phyloP scores from a whole-genome alignment of 2,113 vertebrate genomes.

The Furnarius figulus region DNA sequence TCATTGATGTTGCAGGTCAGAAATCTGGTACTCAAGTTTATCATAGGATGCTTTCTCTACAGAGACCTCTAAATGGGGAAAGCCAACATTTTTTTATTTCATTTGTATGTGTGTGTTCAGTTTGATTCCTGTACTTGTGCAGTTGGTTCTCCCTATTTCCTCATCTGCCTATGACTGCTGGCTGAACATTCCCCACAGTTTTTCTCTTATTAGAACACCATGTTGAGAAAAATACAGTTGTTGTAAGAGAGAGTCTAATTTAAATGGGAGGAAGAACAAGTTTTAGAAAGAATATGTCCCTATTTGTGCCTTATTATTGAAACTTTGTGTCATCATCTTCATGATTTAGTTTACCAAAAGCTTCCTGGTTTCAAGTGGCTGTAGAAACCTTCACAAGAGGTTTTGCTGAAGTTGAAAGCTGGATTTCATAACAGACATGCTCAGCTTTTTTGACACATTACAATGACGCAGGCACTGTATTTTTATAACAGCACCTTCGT shows the following conservation, averaged over 20 bases:
- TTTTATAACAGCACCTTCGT: conserved; percentile 86
- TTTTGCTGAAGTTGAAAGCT: not conserved
- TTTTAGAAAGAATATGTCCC: not conserved
- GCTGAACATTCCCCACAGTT: not conserved
- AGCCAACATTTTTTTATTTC: not conserved
- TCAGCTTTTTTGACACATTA: not conserved
- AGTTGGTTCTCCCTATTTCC: not conserved
- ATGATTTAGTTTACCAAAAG: not conserved
- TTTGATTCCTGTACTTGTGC: not conserved
- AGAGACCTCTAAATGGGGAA: not conserved
- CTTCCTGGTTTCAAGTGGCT: not conserved
- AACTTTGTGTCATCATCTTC: not conserved
- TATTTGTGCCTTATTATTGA: not conserved
- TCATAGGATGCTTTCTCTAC: not conserved
- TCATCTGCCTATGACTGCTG: not conserved
- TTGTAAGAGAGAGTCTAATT: not conserved
- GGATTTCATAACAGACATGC: not conserved
- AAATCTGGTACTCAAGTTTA: not conserved
- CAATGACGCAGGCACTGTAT: not conserved
- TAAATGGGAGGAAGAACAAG: not conserved
- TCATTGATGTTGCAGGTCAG: not conserved
- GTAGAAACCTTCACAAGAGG: not conserved
- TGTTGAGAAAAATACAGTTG: not conserved
- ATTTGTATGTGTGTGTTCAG: not conserved
- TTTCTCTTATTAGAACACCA: not conserved